Percentiles rank a stretch among this genome's conserved stretches.
Evolutionary conservation across 2,113 vertebrate species (phyloP).

Genomic region (Hemiscyllium ocellatum): DNA sequence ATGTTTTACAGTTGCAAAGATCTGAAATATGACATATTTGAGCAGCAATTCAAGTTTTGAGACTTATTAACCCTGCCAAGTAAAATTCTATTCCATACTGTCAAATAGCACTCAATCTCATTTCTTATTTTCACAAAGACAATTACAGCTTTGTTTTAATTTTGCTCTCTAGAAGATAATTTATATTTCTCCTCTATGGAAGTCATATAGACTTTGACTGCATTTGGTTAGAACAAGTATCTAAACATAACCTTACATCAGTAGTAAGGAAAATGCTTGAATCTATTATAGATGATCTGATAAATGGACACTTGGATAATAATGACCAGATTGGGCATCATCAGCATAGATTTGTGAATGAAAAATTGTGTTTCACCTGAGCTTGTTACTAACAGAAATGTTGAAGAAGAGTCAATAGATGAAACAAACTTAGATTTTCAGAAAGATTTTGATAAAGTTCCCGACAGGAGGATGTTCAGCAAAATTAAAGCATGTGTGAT

Average conservation of each 20-base stretch:
- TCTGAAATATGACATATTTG: not conserved
- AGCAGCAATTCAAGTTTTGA: not conserved
- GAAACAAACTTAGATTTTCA: too few relatives aligned
- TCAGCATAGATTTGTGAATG: too few relatives aligned
- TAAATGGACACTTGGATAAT: too few relatives aligned
- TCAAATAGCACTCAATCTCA: not conserved
- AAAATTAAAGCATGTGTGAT: too few relatives aligned
- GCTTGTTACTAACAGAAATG: too few relatives aligned
- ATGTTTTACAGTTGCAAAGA: not conserved
- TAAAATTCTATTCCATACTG: not conserved
- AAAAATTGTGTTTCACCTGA: too few relatives aligned
- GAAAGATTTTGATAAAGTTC: too few relatives aligned
- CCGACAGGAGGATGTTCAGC: too few relatives aligned
- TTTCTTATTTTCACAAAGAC: not conserved
- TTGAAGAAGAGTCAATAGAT: too few relatives aligned
- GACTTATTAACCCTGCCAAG: not conserved
- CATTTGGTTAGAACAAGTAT: not conserved
- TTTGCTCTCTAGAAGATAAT: not conserved
- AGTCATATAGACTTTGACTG: not conserved
- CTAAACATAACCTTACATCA: not conserved
- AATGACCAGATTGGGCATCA: too few relatives aligned
- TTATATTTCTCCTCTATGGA: not conserved
- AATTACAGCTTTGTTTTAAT: not conserved
- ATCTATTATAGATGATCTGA: too few relatives aligned
- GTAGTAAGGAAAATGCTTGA: too few relatives aligned